A percentile compares a stretch with the other conserved stretches of the same genome.
Evolutionary conservation across 2,113 vertebrate species (phyloP).

Genomic region (Hucho hucho): DNA sequence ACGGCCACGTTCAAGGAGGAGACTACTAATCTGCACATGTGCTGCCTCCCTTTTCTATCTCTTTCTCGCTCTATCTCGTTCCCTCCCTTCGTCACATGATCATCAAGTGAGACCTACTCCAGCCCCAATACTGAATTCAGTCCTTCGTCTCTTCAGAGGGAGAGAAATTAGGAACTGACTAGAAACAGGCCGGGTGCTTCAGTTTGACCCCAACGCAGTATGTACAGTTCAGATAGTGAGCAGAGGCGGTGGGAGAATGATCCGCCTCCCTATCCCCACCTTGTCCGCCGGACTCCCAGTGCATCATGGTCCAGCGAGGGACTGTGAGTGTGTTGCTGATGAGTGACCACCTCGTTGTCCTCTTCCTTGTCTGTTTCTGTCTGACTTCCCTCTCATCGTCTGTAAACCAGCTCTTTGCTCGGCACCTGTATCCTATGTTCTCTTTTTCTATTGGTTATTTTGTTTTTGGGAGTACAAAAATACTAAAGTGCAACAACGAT

Average conservation of each 20-base stretch:
- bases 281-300: neutral
- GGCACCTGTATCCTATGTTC: slow-evolving; percentile 41
- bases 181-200: neutral
- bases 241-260: neutral
- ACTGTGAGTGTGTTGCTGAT: slow-evolving; percentile 1
- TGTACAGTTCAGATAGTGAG: no score
- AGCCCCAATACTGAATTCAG: neutral
- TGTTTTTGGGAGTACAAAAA: slow-evolving; percentile 74
- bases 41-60: slow-evolving; percentile 3
- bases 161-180: neutral
- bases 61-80: neutral
- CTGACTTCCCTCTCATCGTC: slow-evolving; percentile 6
- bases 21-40: slow-evolving; percentile 20
- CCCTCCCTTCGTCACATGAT: neutral
- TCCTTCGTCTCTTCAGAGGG: neutral
- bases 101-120: neutral
- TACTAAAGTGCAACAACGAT: slow-evolving; percentile 80
- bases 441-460: slow-evolving; percentile 37
- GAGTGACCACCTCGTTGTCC: neutral
- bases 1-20: slow-evolving; percentile 38
- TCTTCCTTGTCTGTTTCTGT: slow-evolving; percentile 1
- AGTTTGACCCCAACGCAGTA: neutral
- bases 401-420: slow-evolving; percentile 57
- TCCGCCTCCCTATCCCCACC: neutral
- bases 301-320: neutral